Percentiles rank a stretch among this genome's conserved stretches.
Evolutionary conservation across 2,113 vertebrate species (phyloP).

Genomic region (Dipodomys merriami): DNA sequence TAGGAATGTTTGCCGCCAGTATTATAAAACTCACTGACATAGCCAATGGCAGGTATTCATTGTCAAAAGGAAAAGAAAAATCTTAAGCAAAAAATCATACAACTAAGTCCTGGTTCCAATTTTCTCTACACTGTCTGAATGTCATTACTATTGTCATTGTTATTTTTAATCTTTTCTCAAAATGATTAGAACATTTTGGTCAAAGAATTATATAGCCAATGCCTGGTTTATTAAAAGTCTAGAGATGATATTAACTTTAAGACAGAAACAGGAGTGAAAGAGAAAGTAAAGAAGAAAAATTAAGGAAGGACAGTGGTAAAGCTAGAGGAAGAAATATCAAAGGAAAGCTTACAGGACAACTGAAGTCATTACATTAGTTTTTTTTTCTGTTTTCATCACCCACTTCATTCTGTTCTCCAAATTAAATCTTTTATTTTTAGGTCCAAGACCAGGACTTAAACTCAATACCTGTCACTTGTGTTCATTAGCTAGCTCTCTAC

Average conservation of each 20-base stretch:
- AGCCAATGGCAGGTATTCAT: background rate
- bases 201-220: constrained; percentile 27
- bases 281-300: background rate
- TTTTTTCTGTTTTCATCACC: background rate
- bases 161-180: background rate
- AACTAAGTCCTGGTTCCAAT: background rate
- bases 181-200: background rate
- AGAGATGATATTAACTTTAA: background rate
- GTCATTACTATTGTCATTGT: background rate
- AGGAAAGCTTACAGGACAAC: background rate
- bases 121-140: background rate
- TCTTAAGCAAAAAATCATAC: background rate
- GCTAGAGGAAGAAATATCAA: background rate
- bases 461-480: too few species aligned
- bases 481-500: too few species aligned
- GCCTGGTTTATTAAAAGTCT: background rate
- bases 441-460: too few species aligned
- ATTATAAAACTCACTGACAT: background rate
- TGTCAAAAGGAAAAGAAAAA: background rate
- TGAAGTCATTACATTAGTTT: background rate
- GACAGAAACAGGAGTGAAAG: background rate
- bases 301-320: background rate
- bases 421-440: background rate
- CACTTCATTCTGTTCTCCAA: background rate
- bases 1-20: background rate